Base-by-base conservation (phyloP, 2,113 vertebrate genomes). In the Sterna hirundo region DNA sequence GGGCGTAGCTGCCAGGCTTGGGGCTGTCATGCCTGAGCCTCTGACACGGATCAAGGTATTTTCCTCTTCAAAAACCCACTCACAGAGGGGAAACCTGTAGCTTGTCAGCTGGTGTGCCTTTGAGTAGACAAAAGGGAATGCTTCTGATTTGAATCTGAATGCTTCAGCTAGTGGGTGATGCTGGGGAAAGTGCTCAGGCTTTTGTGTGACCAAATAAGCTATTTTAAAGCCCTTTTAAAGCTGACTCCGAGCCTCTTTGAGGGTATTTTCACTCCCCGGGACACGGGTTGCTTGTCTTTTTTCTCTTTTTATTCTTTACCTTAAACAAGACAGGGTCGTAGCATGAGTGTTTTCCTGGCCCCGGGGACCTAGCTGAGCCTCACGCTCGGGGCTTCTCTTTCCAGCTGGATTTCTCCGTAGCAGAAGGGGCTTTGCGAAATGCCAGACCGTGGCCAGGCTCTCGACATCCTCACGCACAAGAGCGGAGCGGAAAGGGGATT, bases 111-210 rank as follows among this genome's bases (percentile, higher is more conserved):
- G 46, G n/a, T 42, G 40, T 74, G 89, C 52, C 30, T 83, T 83
- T 68, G 76, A 90, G 47, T 7, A 86, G 90, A 90, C 71, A 88
- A 83, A 93, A 83, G 47, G 15, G 38, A 55, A 32, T 26, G 44
- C 40, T 93, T 77, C 36, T 47, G 18, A 86, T 92, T 85, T 95
- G 90, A 88, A 93, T 95, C 64, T 85, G 85, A 93, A 88, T 86
- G 64, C 69, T 65, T 71, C 76, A 82, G 76, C 54, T 86, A 13
- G n/a, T 62, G 83, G 46, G 17, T 77, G 71, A 47, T 76, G 32
- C 88, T 88, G 47, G 19, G 38, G 44, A 71, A 80, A 86, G 70
- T 54, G 34, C n/a, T 94, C 46, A 70, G 58, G 47, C 84, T 85
- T 86, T 91, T 85, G 19, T 92, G 69, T 84, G 42, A 68, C 69